Conservation (phyloP, 2,888 invertebrate species). For the Blomia tropicalis region DNA sequence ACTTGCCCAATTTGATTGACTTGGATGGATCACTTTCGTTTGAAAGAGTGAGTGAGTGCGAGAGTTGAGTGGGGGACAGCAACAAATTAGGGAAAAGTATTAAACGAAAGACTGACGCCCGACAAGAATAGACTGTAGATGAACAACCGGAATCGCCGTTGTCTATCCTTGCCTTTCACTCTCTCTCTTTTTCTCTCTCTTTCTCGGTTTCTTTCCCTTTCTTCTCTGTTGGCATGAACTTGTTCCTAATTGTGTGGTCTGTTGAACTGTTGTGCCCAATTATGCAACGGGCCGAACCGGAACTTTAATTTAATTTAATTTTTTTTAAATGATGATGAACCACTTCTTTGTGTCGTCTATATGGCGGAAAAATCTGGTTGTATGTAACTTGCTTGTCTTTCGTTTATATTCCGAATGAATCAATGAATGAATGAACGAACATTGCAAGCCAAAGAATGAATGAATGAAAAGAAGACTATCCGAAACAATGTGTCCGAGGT, state of each 20-base stretch:
- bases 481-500: too few species aligned
- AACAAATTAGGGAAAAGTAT: too few species aligned
- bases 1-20: conserved; percentile 15
- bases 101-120: too few species aligned
- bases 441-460: background rate
- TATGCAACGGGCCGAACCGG: background rate
- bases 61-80: too few species aligned
- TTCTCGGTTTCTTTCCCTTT: too few species aligned
- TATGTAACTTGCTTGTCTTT: too few species aligned
- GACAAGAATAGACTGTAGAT: background rate
- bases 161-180: background rate
- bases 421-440: too few species aligned
- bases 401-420: background rate
- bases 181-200: background rate
- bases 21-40: conserved; percentile 13
- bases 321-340: too few species aligned
- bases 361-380: too few species aligned
- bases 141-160: background rate
- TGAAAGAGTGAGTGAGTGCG: too few species aligned
- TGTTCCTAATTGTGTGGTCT: background rate
- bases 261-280: too few species aligned
- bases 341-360: too few species aligned
- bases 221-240: background rate
- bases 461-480: background rate
- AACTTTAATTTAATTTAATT: conserved; percentile 13